Base-by-base conservation (phyloP, 1,140 invertebrate species). In the Andricus grossulariae region DNA sequence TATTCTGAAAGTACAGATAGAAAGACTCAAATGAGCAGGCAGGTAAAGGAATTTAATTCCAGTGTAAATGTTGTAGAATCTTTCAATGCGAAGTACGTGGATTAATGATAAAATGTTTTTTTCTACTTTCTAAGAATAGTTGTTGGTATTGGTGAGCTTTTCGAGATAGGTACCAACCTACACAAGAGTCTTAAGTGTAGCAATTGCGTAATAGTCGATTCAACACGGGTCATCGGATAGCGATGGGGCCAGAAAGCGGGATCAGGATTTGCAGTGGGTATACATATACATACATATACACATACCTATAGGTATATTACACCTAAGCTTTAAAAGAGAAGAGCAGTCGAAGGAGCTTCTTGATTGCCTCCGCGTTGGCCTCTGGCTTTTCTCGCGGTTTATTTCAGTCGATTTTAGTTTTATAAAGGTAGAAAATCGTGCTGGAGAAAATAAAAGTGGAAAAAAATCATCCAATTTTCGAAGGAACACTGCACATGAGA, bases 141-240 rank as follows among this genome's bases (percentile, higher is more conserved):
- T 13, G 32, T 60, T 60, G 25, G 11, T 21, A 25, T 25, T 32
- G 16, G 57, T 7, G 57, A 60, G 57, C 19, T 21, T 15, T 60
- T 60, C 32, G 12, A 60, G 21, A 15, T 60, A 32, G 13, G 21
- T 60, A 60, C 21, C 15, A 71, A 60, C 21, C 15, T 55, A 71
- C 50, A 72, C 57, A 25, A 60, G 25, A 60, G 57, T 60, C 32
- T 39, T 25, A 15, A 60, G 25, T 78, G 74, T 39, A 76, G 78
- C 82, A 86, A 85, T 87, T 85, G 84, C 83, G 82, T 87, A 87
- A 87, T 87, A 85, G 86, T 74, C 86, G 84, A 87, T 87, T 87
- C 86, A 87, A 85, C 86, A 87, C 85, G 85, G 80, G 76, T 82
- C 85, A 87, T 87, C 85, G 78, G 85, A 87, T 87, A 85, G 80